phyloP scores from a whole-genome alignment of 2,113 vertebrate species.

The Procavia capensis region DNA sequence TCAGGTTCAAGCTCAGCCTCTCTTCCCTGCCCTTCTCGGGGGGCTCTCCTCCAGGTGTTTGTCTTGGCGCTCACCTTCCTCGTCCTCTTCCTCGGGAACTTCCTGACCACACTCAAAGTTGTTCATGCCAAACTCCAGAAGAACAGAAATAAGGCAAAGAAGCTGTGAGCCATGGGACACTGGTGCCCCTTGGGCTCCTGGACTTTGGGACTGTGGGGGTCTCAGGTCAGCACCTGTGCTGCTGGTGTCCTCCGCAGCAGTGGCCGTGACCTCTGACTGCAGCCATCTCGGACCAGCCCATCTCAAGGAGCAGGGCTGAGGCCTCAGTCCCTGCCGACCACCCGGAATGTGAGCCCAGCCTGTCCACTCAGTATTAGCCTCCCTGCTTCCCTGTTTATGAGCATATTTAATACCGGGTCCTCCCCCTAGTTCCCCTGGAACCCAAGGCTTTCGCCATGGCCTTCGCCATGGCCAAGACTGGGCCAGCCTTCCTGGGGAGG shows the following conservation, averaged over 20 bases:
- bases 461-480: background rate
- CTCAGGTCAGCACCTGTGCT: background rate
- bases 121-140: constrained; percentile 96
- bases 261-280: background rate
- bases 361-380: constrained; percentile 73
- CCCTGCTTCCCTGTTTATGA: constrained; percentile 85
- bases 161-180: constrained; percentile 75
- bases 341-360: constrained; percentile 66
- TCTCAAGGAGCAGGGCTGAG: background rate
- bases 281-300: constrained; percentile 23
- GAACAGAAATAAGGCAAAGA: constrained; percentile 90
- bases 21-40: too few relatives aligned
- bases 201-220: constrained; percentile 5
- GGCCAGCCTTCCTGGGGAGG: constrained; percentile 35
- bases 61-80: constrained; percentile 96
- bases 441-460: background rate
- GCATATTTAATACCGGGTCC: constrained; percentile 78
- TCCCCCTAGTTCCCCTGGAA: background rate
- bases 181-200: background rate
- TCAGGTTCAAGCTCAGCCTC: background rate
- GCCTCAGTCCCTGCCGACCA: background rate
- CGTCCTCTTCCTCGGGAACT: constrained; percentile 97
- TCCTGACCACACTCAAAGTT: constrained; percentile 97
- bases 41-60: constrained; percentile 89
- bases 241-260: background rate